Base-by-base conservation (phyloP, 1,140 invertebrate species). In the Drosophila oshimai region DNA sequence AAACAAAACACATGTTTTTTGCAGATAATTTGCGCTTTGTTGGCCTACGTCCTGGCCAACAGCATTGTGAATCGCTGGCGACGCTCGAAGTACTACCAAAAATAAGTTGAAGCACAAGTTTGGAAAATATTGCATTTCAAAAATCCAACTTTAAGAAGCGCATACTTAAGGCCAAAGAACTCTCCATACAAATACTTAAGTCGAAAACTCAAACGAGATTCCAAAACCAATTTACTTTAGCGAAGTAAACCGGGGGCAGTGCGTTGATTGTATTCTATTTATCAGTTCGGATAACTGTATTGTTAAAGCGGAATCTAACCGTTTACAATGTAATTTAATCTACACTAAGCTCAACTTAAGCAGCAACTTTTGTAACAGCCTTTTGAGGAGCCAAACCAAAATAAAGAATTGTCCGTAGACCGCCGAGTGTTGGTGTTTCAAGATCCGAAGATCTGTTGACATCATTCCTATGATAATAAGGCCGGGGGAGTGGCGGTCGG, bases 11-110 rank as follows among this genome's bases (percentile, higher is more conserved):
- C 6, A 10, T 29, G 10, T 36, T 6, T 37, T 70, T 28, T 0
- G 3, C 20, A 90, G 89, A 34, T 90, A 6, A 83, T 90, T 51
- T 90, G 89, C 37, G 88, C 80, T 1, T 9, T 75, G 13, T 49
- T 90, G 46, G 84, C 84, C 24, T 89, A 83, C 44, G 76, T 90
- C 33, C 61, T 90, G 74, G 84, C 80, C 45, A 83, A 89, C 36
- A 90, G 89, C 37, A 90, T 90, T 69, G 71, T 90, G 37, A 90
- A 90, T 76, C 89, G 89, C 49, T 90, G 89, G 89, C 73, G 89
- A 42, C 89, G 89, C 45, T 90, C 89, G 10, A 90, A 90, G 72
- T 90, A 90, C 58, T 90, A 83, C 26, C 53, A 81, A 2, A 90
- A 90, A 74, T 90, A 89, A 44, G 29, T 34, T 12, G 0, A n/a